Conservation (phyloP, 2,113 vertebrate species). For the Dicerorhinus sumatrensis region DNA sequence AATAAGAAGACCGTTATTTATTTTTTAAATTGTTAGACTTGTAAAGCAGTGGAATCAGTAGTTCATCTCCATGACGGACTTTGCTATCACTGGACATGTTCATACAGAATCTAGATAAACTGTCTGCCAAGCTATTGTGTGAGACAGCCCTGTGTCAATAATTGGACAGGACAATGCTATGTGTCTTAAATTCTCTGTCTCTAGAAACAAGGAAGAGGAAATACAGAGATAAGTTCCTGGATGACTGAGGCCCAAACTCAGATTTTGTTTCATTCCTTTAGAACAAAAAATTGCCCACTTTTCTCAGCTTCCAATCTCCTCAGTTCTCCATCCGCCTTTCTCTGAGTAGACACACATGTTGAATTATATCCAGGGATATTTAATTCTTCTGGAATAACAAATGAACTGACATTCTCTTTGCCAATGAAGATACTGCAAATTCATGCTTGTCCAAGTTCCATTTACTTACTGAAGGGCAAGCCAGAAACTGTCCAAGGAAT, state of each 20-base stretch:
- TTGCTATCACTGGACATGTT: background rate
- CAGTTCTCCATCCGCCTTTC: background rate
- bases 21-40: background rate
- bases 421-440: background rate
- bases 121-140: background rate
- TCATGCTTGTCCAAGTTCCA: conserved; percentile 25
- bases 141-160: background rate
- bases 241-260: background rate
- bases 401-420: background rate
- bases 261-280: background rate
- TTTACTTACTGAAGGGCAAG: conserved; percentile 9
- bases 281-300: background rate
- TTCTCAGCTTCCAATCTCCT: background rate
- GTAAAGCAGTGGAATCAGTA: background rate
- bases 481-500: background rate
- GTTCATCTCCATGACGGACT: background rate
- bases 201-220: background rate
- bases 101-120: background rate
- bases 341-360: background rate
- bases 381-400: conserved; percentile 20
- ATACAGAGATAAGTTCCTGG: background rate
- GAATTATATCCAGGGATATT: background rate
- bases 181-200: background rate
- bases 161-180: background rate
- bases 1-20: background rate